phyloP scores from a whole-genome alignment of 2,113 vertebrate genomes.

The human (Homo sapiens) region DNA sequence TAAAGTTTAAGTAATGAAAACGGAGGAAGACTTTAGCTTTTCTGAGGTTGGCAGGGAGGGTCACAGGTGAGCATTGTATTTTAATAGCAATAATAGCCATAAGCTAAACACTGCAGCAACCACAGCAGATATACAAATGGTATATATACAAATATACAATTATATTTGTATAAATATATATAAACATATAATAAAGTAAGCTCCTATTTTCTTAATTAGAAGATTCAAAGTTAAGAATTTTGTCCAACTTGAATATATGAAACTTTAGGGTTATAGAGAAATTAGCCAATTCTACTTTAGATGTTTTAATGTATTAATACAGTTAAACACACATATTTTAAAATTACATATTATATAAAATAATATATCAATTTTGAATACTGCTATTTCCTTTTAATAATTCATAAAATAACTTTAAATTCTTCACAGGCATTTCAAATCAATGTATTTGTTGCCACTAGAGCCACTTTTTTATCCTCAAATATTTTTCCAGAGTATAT shows the following conservation, averaged over 20 bases:
- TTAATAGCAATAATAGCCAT: background rate
- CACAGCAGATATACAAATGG: background rate
- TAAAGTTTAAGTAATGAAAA: background rate
- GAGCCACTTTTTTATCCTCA: background rate
- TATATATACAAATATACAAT: no score
- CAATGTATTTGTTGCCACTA: background rate
- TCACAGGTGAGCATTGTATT: background rate
- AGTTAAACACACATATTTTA: background rate
- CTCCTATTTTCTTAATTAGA: background rate
- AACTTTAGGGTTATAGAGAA: background rate
- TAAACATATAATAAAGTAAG: background rate
- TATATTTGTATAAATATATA: background rate
- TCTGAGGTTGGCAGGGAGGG: background rate
- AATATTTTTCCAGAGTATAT: conserved; percentile 9
- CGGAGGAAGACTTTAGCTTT: background rate
- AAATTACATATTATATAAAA: conserved; percentile 19
- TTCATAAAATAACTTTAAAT: conserved; percentile 23
- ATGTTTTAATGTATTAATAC: background rate
- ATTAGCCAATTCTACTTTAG: conserved; percentile 13
- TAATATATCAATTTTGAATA: conserved; percentile 4
- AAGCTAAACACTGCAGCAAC: conserved; percentile 7
- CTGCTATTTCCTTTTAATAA: background rate
- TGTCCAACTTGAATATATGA: background rate
- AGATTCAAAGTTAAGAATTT: conserved; percentile 9
- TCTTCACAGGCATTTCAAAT: background rate